Base-by-base conservation (phyloP, 2,797 vertebrate species). In the Rhinogobio ventralis region DNA sequence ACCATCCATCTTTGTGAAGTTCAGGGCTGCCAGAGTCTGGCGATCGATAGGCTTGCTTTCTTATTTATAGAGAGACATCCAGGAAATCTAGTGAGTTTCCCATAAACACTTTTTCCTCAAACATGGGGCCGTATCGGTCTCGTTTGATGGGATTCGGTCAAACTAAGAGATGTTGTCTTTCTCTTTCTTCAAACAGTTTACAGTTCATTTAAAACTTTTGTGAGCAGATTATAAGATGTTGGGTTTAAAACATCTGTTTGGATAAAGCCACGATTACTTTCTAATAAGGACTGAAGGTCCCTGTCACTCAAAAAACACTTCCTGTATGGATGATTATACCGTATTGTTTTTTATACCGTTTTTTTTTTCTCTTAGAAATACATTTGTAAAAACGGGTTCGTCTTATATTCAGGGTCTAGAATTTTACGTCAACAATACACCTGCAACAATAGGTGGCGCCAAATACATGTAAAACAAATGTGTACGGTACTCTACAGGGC, bases 1-100 rank as follows among this genome's bases (percentile, higher is more conserved):
- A 20, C 15, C 81, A 82, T 74, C 57, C 57, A 49, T 82, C 71
- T 73, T n/a, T 46, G 53, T 72, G 25, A 17, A 39, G 25, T 62
- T 81, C 42, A 20, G 6, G 13, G 53, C 49, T 13, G 14, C 23
- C n/a, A 5, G 49, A 55, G 49, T 81, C 25, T 1, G 7, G 5
- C 0, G 25, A 73, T 73, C 42, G 7, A 72, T 46, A 23, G 17
- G n/a, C 67, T 71, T 14, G 4, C 7, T 7, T 6, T 30, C 25
- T 15, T 60, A 1, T 81, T 55, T 71, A 23, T 60, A 82, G 13
- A 73, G 13, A 5, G 17, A 60, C 23, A 19, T 11, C 11, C 30
- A 19, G 79, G 33, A 71, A 69, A 51, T 8, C 9, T 28, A 15
- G 51, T 10, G 51, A 46, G 42, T 73, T 46, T 64, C 9, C 39